Evolutionary conservation across 1,140 invertebrate species (phyloP).

Genomic region (Atta colombica): DNA sequence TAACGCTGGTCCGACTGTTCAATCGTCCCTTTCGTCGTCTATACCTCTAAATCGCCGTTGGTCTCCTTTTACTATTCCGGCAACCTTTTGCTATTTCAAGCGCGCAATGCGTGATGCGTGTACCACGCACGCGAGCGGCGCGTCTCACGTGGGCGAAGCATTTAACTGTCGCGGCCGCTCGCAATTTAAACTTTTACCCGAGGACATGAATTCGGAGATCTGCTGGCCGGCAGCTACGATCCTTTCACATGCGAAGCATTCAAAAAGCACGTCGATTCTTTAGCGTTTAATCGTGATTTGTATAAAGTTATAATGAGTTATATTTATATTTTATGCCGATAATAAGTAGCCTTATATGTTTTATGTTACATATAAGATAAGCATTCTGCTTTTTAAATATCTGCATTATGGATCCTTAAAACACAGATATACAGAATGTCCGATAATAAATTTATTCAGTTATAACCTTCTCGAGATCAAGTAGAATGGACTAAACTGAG

Average conservation of each 20-base stretch:
- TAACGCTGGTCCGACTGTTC: constrained; percentile 49
- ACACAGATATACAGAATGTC: too few relatives aligned
- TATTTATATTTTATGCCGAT: background rate
- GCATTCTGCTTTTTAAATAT: background rate
- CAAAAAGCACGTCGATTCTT: background rate
- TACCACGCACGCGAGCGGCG: constrained; percentile 20
- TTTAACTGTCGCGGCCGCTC: constrained; percentile 32
- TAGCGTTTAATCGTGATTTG: background rate
- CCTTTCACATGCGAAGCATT: background rate
- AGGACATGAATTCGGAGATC: background rate
- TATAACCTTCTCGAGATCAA: too few relatives aligned
- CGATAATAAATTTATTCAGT: too few relatives aligned
- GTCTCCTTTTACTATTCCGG: background rate
- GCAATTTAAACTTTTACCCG: constrained; percentile 4
- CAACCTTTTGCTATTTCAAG: background rate
- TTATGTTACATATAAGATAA: constrained; percentile 25
- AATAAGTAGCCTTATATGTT: background rate
- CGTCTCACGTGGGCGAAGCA: constrained; percentile 34
- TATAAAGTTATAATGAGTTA: background rate
- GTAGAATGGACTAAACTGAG: too few relatives aligned
- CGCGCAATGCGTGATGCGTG: background rate
- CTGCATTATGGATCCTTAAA: background rate
- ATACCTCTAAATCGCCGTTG: constrained; percentile 17
- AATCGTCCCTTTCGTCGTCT: constrained; percentile 53
- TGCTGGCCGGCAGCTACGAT: background rate